phyloP scores from a whole-genome alignment of 2,888 invertebrate genomes.

The Drosophila rellima region DNA sequence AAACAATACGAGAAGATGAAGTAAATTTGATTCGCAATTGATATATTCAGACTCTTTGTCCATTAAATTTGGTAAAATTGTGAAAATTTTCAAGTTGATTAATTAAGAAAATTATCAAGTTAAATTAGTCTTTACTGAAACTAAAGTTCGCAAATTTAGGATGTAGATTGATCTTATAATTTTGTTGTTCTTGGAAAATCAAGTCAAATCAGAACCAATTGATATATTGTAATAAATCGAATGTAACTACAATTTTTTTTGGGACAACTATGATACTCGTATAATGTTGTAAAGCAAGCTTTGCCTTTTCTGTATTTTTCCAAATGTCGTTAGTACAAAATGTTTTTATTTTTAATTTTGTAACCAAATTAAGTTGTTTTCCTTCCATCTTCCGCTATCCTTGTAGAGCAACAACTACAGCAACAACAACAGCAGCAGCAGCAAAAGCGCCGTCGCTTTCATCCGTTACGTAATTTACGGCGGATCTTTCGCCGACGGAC shows the following conservation, averaged over 20 bases:
- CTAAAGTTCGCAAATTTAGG: neutral
- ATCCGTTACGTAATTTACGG: slow-evolving; percentile 85
- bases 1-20: slow-evolving; percentile 28
- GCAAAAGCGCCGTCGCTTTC: slow-evolving; percentile 85
- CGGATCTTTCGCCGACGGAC: slow-evolving; percentile 86
- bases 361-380: slow-evolving; percentile 36
- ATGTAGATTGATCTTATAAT: neutral
- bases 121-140: neutral
- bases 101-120: neutral
- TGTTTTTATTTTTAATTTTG: slow-evolving; percentile 8
- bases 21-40: slow-evolving; percentile 3
- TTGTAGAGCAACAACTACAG: slow-evolving; percentile 84
- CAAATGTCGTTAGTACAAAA: neutral
- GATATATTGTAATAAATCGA: too few species aligned
- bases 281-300: slow-evolving; percentile 16
- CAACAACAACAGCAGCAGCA: slow-evolving; percentile 83
- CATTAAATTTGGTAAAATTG: neutral
- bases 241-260: neutral
- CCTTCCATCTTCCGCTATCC: slow-evolving; percentile 6
- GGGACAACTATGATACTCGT: neutral
- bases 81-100: slow-evolving; percentile 1
- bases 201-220: too few species aligned
- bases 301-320: neutral
- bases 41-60: slow-evolving; percentile 5
- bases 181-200: too few species aligned